phyloP scores from a whole-genome alignment of 2,113 vertebrate species.

The Ictalurus furcatus region DNA sequence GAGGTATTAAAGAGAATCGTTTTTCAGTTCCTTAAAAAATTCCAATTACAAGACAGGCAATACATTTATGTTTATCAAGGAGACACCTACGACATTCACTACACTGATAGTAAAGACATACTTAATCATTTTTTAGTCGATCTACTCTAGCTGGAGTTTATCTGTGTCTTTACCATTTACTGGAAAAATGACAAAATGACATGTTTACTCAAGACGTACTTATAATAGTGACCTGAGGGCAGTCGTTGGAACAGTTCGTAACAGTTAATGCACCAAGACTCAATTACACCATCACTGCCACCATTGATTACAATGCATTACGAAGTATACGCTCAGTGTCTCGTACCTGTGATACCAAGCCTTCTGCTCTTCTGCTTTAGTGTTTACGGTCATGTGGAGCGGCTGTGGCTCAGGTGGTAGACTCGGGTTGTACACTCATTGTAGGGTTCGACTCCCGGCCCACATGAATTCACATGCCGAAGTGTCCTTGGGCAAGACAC shows the following conservation, averaged over 20 bases:
- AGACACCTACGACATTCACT: not conserved
- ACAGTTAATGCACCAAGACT: not conserved
- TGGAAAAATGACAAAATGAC: not conserved
- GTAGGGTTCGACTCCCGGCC: no score
- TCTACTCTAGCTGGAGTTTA: not conserved
- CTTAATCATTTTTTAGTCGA: not conserved
- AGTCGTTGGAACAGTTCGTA: not conserved
- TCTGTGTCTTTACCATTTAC: not conserved
- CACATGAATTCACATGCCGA: no score
- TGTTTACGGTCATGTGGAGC: not conserved
- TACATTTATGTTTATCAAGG: not conserved
- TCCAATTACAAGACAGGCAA: not conserved
- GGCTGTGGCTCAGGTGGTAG: no score
- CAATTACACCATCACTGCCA: not conserved
- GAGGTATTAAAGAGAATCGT: no score
- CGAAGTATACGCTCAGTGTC: not conserved
- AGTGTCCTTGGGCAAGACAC: no score
- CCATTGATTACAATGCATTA: not conserved
- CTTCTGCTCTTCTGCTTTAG: not conserved
- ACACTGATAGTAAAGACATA: not conserved
- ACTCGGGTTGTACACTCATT: no score
- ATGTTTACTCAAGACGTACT: not conserved
- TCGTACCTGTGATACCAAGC: not conserved
- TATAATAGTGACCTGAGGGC: not conserved
- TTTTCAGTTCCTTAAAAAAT: not conserved